phyloP scores from a whole-genome alignment of 2,113 vertebrate genomes.

The Choloepus hoffmanni region DNA sequence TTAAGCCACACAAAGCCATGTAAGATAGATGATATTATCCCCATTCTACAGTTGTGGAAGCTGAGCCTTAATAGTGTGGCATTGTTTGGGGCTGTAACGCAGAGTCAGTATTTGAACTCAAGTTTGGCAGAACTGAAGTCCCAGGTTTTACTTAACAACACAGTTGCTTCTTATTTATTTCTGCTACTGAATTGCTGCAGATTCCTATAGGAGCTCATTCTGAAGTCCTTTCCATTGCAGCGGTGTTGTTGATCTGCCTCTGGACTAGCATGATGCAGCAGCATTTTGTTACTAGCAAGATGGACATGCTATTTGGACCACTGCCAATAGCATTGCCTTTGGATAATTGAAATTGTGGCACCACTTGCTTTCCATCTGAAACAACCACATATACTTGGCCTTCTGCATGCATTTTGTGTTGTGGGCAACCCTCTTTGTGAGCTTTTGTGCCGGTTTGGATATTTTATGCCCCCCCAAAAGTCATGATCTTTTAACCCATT shows the following conservation, averaged over 20 bases:
- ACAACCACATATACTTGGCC: not conserved
- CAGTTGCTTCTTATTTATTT: not conserved
- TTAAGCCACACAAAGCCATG: not conserved
- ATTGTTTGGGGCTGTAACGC: not conserved
- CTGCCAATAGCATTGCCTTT: not conserved
- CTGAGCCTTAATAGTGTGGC: not conserved
- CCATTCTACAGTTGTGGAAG: not conserved
- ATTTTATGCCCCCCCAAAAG: no score
- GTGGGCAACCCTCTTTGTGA: not conserved
- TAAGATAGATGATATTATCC: not conserved
- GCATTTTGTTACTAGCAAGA: not conserved
- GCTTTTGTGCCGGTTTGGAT: no score
- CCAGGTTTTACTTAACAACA: not conserved
- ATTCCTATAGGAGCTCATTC: not conserved
- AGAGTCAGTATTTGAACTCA: not conserved
- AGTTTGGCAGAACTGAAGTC: not conserved
- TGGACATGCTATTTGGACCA: not conserved
- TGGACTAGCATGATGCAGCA: not conserved
- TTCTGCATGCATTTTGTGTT: not conserved
- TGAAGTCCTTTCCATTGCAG: not conserved
- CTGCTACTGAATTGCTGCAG: not conserved
- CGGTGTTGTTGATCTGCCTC: not conserved
- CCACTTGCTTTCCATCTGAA: not conserved
- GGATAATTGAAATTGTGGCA: not conserved
- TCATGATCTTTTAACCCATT: no score